Evolutionary conservation across 2,113 vertebrate genomes (phyloP).

Genomic region (Calidris pugnax): DNA sequence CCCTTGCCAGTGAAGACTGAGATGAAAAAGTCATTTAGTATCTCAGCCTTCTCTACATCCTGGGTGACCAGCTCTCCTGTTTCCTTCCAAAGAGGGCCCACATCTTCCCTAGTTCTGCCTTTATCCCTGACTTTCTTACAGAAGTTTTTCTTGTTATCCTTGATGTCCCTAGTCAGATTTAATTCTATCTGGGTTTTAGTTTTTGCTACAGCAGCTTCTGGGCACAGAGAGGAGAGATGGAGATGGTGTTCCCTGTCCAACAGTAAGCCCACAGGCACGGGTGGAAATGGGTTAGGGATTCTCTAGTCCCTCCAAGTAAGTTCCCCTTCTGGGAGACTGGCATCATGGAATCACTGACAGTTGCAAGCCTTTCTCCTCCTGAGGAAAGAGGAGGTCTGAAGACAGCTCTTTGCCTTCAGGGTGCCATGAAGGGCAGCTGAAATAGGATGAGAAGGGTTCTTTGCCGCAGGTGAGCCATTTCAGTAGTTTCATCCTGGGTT

Average conservation of each 20-base stretch:
- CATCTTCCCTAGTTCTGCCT: too few relatives aligned
- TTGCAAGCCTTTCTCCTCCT: not conserved
- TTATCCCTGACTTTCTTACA: too few relatives aligned
- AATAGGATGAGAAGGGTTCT: not conserved
- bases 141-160: too few relatives aligned
- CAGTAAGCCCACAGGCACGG: not conserved
- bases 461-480: not conserved
- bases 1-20: too few relatives aligned
- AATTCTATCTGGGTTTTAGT: too few relatives aligned
- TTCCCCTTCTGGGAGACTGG: not conserved
- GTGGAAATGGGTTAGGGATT: not conserved
- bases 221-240: rapidly evolving
- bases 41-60: too few relatives aligned
- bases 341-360: not conserved
- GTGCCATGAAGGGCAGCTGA: not conserved
- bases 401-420: not conserved
- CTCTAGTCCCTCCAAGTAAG: not conserved
- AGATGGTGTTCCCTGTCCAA: not conserved
- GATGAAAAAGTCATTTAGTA: too few relatives aligned
- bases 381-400: not conserved
- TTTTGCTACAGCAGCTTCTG: not conserved
- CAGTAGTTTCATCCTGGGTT: not conserved
- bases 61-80: too few relatives aligned
- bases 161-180: too few relatives aligned
- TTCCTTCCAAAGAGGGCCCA: too few relatives aligned